These are phyloP conservation scores for Eurytoma adleriae DNA, from an alignment of 2,888 invertebrate genomes.

Conservation along the genomic window DNA sequence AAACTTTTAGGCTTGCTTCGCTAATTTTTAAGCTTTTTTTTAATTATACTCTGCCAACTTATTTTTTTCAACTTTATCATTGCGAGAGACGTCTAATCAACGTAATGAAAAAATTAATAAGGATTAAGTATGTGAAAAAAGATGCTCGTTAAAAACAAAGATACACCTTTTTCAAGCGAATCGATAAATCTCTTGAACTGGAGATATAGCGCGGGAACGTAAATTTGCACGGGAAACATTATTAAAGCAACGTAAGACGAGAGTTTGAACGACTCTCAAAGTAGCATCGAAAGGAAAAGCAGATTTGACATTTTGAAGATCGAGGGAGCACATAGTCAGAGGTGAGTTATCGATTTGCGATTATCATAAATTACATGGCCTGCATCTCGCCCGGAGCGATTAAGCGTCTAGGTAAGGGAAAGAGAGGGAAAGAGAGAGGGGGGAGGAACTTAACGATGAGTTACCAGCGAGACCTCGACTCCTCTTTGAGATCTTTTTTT, in stretches of 20 bases:
- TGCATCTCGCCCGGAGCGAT: constrained; percentile 61
- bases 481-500: not conserved
- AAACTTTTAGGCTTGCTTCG: constrained; percentile 15
- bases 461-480: not conserved
- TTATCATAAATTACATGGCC: constrained; percentile 68
- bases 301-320: constrained; percentile 63
- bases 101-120: not conserved
- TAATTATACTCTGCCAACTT: not conserved
- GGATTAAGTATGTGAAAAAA: not conserved
- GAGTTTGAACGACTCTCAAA: constrained; percentile 40
- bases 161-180: not conserved
- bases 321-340: constrained; percentile 58
- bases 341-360: constrained; percentile 68
- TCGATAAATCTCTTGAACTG: constrained; percentile 27
- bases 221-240: constrained; percentile 15
- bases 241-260: constrained; percentile 39
- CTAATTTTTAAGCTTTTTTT: too few species aligned
- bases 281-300: constrained; percentile 38
- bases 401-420: constrained; percentile 64
- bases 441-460: constrained; percentile 32
- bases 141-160: too few species aligned
- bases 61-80: not conserved
- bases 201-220: not conserved
- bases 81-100: too few species aligned
- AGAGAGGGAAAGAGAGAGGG: not conserved